These are phyloP conservation scores for Hyposoter didymator DNA, from an alignment of 2,888 invertebrate species.

Conservation along the genomic window DNA sequence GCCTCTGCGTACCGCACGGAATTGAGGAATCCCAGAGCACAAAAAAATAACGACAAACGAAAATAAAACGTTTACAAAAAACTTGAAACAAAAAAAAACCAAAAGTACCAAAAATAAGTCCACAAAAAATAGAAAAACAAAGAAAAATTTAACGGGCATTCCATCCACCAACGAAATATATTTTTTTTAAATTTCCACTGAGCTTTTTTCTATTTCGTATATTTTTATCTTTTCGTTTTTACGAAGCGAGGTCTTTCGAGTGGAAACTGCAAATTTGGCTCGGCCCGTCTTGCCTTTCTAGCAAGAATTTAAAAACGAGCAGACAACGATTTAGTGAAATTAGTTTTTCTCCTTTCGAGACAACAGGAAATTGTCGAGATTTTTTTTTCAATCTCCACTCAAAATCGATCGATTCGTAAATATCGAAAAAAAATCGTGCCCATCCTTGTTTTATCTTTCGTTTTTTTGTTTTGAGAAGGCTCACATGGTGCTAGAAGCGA, in stretches of 20 bases:
- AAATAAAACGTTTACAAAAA: constrained; percentile 40
- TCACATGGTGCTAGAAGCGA: constrained; percentile 94
- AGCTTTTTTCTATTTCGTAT: constrained; percentile 45
- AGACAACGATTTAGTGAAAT: not conserved
- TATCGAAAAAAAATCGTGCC: constrained; percentile 70
- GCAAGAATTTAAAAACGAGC: not conserved
- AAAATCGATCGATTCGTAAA: constrained; percentile 57
- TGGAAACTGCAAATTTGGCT: constrained; percentile 72
- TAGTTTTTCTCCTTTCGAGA: not conserved
- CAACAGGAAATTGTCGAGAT: not conserved
- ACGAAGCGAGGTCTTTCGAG: constrained; percentile 66
- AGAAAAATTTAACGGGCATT: constrained; percentile 75
- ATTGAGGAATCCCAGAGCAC: constrained; percentile 72
- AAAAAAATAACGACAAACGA: constrained; percentile 68
- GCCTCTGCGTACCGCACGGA: constrained; percentile 41
- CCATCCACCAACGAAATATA: constrained; percentile 74
- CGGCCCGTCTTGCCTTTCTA: too few species aligned
- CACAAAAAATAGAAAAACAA: constrained; percentile 59
- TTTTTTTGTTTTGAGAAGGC: constrained; percentile 81
- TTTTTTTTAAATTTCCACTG: constrained; percentile 69
- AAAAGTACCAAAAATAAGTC: constrained; percentile 55
- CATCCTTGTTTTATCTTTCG: constrained; percentile 59
- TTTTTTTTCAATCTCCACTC: constrained; percentile 72
- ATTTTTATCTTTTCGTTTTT: constrained; percentile 33
- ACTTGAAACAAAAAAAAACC: constrained; percentile 68